Evolutionary conservation across 35 echinoderm and acorn worm species (phyloP).

Genomic region (Apostichopus japonicus): DNA sequence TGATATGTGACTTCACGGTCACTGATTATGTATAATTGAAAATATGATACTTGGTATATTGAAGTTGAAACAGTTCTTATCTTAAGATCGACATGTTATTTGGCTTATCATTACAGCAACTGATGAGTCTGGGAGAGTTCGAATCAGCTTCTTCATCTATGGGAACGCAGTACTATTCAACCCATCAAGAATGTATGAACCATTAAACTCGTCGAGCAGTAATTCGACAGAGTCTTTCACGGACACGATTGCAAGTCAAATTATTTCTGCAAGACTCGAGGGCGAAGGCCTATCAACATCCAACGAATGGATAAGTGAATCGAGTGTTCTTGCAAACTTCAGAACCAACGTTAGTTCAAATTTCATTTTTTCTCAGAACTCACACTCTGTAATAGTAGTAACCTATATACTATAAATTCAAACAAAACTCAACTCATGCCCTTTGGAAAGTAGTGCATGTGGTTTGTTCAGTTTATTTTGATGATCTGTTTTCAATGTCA

Average conservation of each 20-base stretch:
- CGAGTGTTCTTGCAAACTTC: conserved; percentile 14
- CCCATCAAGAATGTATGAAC: background rate
- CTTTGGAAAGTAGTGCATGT: no score
- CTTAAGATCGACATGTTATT: no score
- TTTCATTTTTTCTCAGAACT: no score
- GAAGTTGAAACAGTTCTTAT: no score
- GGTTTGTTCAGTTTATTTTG: background rate
- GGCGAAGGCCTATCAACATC: background rate
- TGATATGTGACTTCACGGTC: no score
- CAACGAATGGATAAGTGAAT: background rate
- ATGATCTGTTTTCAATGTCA: background rate
- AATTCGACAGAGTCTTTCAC: background rate
- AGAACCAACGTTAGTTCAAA: background rate
- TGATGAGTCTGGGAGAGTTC: background rate
- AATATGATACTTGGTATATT: no score
- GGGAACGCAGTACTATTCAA: background rate
- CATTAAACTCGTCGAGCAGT: background rate
- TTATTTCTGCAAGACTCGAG: conserved; percentile 5
- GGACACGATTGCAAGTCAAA: conserved; percentile 17
- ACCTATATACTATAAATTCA: no score
- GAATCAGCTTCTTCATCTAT: conserved; percentile 28
- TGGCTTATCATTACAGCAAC: background rate
- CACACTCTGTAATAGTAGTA: no score
- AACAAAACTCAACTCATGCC: no score
- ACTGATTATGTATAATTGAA: no score